phyloP scores from a whole-genome alignment of 1,140 invertebrate genomes.

The Thalassaphorura encarpata region DNA sequence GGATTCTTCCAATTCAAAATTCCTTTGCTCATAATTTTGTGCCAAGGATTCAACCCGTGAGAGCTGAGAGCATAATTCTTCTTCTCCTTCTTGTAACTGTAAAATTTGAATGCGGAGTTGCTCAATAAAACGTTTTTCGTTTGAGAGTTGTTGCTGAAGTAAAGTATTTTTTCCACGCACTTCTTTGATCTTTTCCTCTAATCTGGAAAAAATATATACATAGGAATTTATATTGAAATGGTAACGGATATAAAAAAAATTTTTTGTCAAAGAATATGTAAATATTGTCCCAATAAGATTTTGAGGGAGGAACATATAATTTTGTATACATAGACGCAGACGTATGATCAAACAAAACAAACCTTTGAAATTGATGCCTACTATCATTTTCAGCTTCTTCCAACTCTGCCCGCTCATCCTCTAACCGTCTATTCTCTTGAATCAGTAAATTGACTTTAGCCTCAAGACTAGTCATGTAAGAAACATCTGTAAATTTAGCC shows the following conservation, averaged over 20 bases:
- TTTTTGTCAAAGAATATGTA: background rate
- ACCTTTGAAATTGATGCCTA: constrained; percentile 51
- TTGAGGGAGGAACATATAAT: background rate
- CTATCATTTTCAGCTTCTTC: constrained; percentile 59
- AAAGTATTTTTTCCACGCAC: constrained; percentile 33
- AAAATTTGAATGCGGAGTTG: constrained; percentile 24
- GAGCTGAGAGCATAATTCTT: constrained; percentile 29
- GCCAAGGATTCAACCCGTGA: constrained; percentile 29
- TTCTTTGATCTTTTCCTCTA: constrained; percentile 35
- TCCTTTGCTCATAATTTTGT: constrained; percentile 47
- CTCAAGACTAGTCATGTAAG: constrained; percentile 43
- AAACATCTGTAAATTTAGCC: constrained; percentile 22
- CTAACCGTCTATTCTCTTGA: constrained; percentile 48
- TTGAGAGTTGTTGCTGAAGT: constrained; percentile 21
- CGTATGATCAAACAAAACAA: constrained; percentile 31
- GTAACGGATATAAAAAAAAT: constrained; percentile 6
- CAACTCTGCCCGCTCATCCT: constrained; percentile 54
- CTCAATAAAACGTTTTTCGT: constrained; percentile 27
- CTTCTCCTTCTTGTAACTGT: constrained; percentile 23
- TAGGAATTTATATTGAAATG: no score
- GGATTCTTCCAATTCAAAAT: constrained; percentile 45
- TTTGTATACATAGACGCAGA: background rate
- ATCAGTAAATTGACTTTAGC: constrained; percentile 44
- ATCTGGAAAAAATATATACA: constrained; percentile 26
- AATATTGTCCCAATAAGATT: background rate